Evolutionary conservation across 1,140 invertebrate genomes (phyloP), one percentile per base, ranked within the genome.

Genomic region (Aphelenchoides besseyi): DNA sequence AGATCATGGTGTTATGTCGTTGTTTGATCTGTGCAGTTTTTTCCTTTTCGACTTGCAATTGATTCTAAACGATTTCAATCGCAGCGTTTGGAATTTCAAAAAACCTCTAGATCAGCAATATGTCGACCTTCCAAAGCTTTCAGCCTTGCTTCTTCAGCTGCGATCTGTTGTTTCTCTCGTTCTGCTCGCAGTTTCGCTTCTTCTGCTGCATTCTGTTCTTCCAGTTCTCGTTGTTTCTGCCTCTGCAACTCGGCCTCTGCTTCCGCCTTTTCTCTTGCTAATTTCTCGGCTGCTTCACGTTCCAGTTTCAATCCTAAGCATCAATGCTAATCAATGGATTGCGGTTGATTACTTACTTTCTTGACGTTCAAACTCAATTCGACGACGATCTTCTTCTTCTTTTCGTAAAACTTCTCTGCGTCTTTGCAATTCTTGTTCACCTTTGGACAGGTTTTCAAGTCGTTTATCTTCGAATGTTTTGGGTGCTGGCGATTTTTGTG

Each of bases 391-490:
- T 74, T 87, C 81, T 74, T 87, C 81, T 82, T 94, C 91, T 72
- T 88, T 86, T 69, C 91, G 86, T 1, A 97, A 85, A 36, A 93
- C 89, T 82, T 93, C 92, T 36, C 96, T 87, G 68, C 95, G 87
- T 71, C 92, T 87, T 82, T 98, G 95, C 54, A 99, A 86, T 86
- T 98, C 96, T 0, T 95, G 95, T 85, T 98, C 94, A 0, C 96
- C 96, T 83, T 95, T 93, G 69, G 96, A 95, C 87, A 93, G 95
- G 86, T 98, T 98, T 86, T 98, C 94, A 85, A 94, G 92, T 26
- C 95, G 88, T 85, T 94, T 93, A 85, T 98, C 95, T 85, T 98
- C 95, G 86, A 97, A 98, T 0, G 93, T 92, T 66, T 90, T 82
- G 2, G 80, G 64, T 32, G 80, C 67, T 30, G 71, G 59, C 3